phyloP scores from a whole-genome alignment of 2,888 invertebrate genomes.

The Hetaerina titia region DNA sequence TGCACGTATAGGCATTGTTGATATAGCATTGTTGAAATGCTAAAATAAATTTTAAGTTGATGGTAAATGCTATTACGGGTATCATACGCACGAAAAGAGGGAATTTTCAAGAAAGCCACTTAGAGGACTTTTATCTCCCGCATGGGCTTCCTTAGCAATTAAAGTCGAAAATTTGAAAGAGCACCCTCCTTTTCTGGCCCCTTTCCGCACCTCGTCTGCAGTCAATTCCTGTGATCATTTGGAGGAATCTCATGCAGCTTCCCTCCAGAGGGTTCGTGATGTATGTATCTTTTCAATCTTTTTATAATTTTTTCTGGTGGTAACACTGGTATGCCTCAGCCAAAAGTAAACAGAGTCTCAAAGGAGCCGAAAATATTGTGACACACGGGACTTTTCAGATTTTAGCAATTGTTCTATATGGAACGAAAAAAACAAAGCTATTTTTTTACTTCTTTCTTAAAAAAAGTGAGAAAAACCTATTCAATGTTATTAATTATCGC shows the following conservation, averaged over 20 bases:
- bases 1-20: no score
- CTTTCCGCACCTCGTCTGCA: background rate
- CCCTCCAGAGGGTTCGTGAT: background rate
- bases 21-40: background rate
- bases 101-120: background rate
- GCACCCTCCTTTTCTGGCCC: background rate
- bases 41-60: background rate
- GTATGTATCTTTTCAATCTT: background rate
- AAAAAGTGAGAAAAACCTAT: background rate
- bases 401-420: background rate
- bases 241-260: background rate
- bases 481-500: background rate
- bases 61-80: background rate
- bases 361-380: background rate
- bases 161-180: background rate
- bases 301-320: background rate
- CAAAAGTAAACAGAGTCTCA: background rate
- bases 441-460: background rate
- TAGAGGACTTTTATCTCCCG: background rate
- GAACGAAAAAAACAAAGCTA: background rate
- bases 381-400: background rate
- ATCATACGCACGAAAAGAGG: background rate
- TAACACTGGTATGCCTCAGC: background rate
- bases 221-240: background rate
- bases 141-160: background rate